phyloP scores from a whole-genome alignment of 2,113 vertebrate genomes.

The Dendrocopos noguchii region DNA sequence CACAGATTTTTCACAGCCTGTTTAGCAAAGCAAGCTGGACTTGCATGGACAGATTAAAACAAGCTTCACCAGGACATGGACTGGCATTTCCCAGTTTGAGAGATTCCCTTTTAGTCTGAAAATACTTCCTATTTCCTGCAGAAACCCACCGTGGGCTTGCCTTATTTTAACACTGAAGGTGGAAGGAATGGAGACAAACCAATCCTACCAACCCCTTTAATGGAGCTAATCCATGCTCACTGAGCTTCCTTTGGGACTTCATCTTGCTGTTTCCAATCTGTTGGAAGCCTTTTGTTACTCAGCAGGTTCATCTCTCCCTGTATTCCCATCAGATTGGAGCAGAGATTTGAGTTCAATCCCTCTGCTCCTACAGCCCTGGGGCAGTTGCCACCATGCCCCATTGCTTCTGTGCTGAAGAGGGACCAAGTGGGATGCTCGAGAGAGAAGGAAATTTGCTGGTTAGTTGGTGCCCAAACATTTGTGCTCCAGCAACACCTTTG shows the following conservation, averaged over 20 bases:
- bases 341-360: neutral
- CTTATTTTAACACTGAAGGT: neutral
- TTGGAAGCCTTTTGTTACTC: neutral
- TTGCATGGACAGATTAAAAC: neutral
- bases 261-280: neutral
- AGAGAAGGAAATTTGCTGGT: neutral
- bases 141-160: neutral
- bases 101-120: neutral
- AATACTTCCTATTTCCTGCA: neutral
- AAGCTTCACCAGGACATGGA: neutral
- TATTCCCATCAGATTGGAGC: neutral
- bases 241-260: neutral
- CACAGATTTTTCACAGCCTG: neutral
- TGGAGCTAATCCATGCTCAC: neutral
- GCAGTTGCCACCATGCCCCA: neutral
- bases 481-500: neutral
- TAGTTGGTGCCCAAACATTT: neutral
- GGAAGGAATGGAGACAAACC: neutral
- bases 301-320: neutral
- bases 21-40: neutral
- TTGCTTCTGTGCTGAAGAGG: neutral
- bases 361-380: accelerated
- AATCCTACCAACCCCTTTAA: neutral
- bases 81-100: neutral
- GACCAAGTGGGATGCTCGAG: accelerated